Percentiles rank a stretch among this genome's conserved stretches.
Conservation (phyloP, 2,888 invertebrate species). For the Ophion costatus region DNA sequence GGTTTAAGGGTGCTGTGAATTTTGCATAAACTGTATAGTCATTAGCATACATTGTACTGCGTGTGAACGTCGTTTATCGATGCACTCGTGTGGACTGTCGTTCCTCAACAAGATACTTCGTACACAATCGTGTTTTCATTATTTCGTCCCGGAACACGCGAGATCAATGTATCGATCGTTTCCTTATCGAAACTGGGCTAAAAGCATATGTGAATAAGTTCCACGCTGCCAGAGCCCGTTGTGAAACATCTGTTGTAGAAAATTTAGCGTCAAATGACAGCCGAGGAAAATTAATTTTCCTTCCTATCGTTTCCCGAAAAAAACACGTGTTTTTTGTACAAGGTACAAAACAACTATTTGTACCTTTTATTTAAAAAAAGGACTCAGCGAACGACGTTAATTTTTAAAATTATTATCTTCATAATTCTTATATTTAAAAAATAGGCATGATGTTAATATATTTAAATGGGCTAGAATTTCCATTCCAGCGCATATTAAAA, state of each 20-base stretch:
- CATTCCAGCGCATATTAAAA: too few species aligned
- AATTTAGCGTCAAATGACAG: background rate
- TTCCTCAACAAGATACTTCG: slow-evolving; percentile 36
- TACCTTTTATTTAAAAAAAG: too few species aligned
- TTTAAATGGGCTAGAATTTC: too few species aligned
- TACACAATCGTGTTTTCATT: slow-evolving; percentile 12
- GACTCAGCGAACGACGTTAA: too few species aligned
- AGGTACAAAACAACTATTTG: too few species aligned
- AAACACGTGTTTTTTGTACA: too few species aligned
- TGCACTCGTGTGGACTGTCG: slow-evolving; percentile 34
- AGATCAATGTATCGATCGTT: slow-evolving; percentile 63
- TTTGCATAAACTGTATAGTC: too few species aligned
- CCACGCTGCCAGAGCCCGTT: slow-evolving; percentile 8
- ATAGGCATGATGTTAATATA: too few species aligned
- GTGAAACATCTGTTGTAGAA: slow-evolving; percentile 35
- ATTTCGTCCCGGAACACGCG: slow-evolving; percentile 38
- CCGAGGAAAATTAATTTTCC: background rate
- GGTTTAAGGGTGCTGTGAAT: too few species aligned
- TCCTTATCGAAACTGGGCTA: slow-evolving; percentile 48
- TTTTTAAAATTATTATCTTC: too few species aligned
- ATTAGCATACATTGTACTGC: background rate
- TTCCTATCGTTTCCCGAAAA: background rate
- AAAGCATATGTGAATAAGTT: slow-evolving; percentile 34
- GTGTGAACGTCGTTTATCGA: slow-evolving; percentile 50
- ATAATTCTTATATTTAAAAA: too few species aligned